Evolutionary conservation across 2,888 invertebrate species (phyloP), one percentile per base, ranked within the genome.

Genomic region (Drosophila melanosoma): DNA sequence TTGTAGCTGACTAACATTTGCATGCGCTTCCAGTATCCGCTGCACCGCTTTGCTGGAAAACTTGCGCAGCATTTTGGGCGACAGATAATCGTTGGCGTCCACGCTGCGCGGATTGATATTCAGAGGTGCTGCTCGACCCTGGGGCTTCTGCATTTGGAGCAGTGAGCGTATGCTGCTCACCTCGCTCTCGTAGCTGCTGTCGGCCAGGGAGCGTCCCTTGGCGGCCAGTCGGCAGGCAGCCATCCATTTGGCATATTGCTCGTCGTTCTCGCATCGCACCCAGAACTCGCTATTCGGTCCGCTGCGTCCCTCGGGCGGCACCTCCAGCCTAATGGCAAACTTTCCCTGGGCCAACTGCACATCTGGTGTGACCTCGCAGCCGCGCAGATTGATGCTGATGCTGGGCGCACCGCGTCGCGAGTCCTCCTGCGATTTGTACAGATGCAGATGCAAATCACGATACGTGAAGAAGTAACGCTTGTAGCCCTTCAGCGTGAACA

Each of bases 201-300:
- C 99, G 0, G 99, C 99, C 90, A 99, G 95, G 23, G 99, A 98
- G 79, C 99, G 97, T 2, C 99, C 99, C 93, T 98, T 98, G 3
- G 99, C 95, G 0, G 99, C 99, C 75, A 99, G 94, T 63, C 98
- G 96, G 91, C 98, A 98, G 1, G 99, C 99, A 0, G 99, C 98
- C 96, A 99, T 98, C 99, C 99, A 99, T 91, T 97, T 97, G 15
- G 99, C 98, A 94, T 99, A 99, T 92, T 99, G 98, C 56, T 97
- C 97, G 93, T 99, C 98, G 85, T 96, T 96, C 88, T 99, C 98
- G 92, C 99, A 99, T 91, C 98, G 95, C 82, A 99, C 96, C 95
- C 97, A 98, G 95, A 99, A 97, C 94, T 99, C 99, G 74, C 96
- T 96, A 97, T 99, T 99, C 92, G 99, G 99, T 49, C 97, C 96